Conservation (phyloP, 2,888 invertebrate genomes). For the Hydriomena furcata region DNA sequence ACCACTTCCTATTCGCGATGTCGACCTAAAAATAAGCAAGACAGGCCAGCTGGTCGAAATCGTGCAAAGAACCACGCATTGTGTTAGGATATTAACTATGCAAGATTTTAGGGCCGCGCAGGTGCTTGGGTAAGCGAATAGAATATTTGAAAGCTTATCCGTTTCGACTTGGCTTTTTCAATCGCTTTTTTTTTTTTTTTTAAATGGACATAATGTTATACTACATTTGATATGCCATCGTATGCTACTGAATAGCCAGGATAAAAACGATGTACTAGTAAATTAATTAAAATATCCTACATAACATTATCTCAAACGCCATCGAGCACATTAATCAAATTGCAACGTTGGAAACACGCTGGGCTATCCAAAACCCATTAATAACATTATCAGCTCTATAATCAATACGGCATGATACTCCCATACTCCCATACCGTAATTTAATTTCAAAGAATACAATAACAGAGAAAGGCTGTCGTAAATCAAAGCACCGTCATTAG, state of each 20-base stretch:
- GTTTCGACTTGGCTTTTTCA: constrained; percentile 16
- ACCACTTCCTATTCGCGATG: constrained; percentile 53
- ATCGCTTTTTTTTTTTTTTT: constrained; percentile 11
- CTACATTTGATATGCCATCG: neutral
- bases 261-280: neutral
- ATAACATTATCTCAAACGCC: constrained; percentile 1
- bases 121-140: constrained; percentile 32
- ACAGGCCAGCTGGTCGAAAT: constrained; percentile 33
- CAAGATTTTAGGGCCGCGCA: constrained; percentile 32
- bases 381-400: constrained; percentile 36
- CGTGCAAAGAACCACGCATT: constrained; percentile 30
- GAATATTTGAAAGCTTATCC: constrained; percentile 34
- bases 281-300: neutral
- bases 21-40: constrained; percentile 66
- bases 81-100: constrained; percentile 40
- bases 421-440: constrained; percentile 33
- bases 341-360: constrained; percentile 30
- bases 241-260: neutral
- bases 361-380: constrained; percentile 31
- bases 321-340: constrained; percentile 29
- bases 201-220: no score
- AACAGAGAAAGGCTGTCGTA: constrained; percentile 52
- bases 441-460: constrained; percentile 39
- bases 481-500: constrained; percentile 59
- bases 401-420: constrained; percentile 35